These are phyloP conservation scores for Pteropus alecto DNA, from an alignment of 2,113 vertebrate species.

Conservation along the genomic window DNA sequence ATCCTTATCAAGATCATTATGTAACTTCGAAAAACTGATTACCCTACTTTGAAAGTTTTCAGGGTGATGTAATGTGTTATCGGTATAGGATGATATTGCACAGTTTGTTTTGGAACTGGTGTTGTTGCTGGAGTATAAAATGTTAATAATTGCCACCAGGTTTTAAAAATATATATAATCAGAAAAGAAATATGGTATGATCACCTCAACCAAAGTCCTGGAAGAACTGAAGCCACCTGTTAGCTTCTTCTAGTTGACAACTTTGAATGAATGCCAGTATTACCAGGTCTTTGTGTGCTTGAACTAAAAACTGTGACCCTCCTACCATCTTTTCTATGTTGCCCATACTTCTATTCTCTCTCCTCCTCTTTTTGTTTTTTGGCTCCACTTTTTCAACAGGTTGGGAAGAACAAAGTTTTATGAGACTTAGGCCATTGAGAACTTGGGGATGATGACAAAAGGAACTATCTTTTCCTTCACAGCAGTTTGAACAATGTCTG, in stretches of 20 bases:
- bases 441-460: neutral
- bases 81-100: conserved; percentile 7
- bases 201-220: neutral
- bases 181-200: conserved; percentile 20
- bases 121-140: neutral
- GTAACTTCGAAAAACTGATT: conserved; percentile 50
- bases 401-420: neutral
- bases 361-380: neutral
- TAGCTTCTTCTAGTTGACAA: neutral
- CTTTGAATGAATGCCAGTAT: neutral
- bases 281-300: neutral
- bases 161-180: conserved; percentile 14
- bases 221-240: neutral
- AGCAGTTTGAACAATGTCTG: neutral
- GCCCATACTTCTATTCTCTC: neutral
- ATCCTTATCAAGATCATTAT: conserved; percentile 63
- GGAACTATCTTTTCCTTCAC: neutral
- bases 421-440: neutral
- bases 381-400: neutral
- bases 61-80: conserved; percentile 51
- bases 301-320: neutral
- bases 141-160: neutral
- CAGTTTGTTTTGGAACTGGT: conserved; percentile 12
- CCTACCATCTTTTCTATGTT: neutral
- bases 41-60: conserved; percentile 61